Base-by-base conservation (phyloP, 1,140 invertebrate genomes). In the Phocides pigmalion region DNA sequence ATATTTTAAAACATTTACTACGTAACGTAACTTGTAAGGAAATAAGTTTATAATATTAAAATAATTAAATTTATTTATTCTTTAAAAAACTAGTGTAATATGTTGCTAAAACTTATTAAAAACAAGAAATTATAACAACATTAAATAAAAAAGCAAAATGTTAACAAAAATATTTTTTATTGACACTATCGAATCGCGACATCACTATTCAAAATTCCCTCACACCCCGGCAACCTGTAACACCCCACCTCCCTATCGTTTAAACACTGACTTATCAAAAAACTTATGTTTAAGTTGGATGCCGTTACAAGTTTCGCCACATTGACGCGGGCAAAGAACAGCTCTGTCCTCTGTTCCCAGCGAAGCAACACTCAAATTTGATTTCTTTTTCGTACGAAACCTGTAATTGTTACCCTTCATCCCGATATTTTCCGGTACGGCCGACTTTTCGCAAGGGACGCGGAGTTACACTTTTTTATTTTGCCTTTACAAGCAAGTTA, bases 231-330 rank as follows among this genome's bases (percentile, higher is more conserved):
- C 85, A 80, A 86, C 85, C 85, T 88, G 85, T 87, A 89, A 82
- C 79, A 64, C 73, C 74, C 78, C 70, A 68, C 77, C 87, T 64
- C 84, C 84, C 88, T 76, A 80, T 82, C 84, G 81, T 82, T 89
- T 86, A 86, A 88, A 88, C 81, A 88, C 82, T 84, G 87, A 86
- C 85, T 90, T 89, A 89, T 89, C 88, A 90, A 88, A 89, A 90
- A 90, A 90, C 88, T 90, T 90, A 90, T 84, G 87, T 85, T 89
- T 84, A 83, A 86, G 78, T 90, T 87, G 70, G 76, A 81, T 76
- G 68, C 74, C 70, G 79, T 79, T 79, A 86, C 76, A 86, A 84
- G 75, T 86, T 87, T 80, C 68, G 53, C 77, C 70, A 79, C 73
- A 70, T 59, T 78, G 67, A 76, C 61, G 72, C 49, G 17, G 20